Base-by-base conservation (phyloP, 2,113 vertebrate species). In the Hemichromis elongatus region DNA sequence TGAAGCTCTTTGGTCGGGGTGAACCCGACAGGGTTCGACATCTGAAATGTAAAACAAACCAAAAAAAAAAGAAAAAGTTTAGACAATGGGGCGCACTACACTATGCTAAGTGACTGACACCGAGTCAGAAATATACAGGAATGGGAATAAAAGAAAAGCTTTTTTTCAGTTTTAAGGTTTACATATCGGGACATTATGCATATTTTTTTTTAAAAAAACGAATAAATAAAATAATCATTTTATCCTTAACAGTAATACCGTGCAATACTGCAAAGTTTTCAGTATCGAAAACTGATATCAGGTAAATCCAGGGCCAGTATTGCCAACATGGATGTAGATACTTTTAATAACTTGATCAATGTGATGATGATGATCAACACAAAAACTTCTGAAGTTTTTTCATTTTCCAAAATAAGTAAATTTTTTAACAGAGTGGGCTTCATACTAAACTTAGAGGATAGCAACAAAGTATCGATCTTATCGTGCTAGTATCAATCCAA, bases 1-100 rank as follows among this genome's bases (percentile, higher is more conserved):
- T 99, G 87, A 99, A 99, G 96, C 97, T 99, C 97, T 98, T 99
- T 97, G 98, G 98, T 97, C 98, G 97, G 85, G 98, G 99, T 83
- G 99, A 99, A 97, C 98, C 98, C 85, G 98, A 99, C 92, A 99
- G 96, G 93, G 99, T 99, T 91, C 98, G 96, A 93, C 98, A 99
- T 96, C 98, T 99, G 94, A 94, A 95, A 87, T 54, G 45, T 47
- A 84, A 57, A 86, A 53, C 42, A 89, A 75, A 86, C 16, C 81
- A 84, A 82, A 70, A 30, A 21, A 70, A 70, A 70, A 77, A 84
- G 26, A 30, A n/a, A n/a, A n/a, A n/a, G n/a, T n/a, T n/a, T n/a
- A n/a, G n/a, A n/a, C n/a, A n/a, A n/a, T n/a, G 16, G 66, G 68
- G 9, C 0, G 13, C 68, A 50, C 6, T 10, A 73, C 68, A 73